Conservation (phyloP, 2,797 vertebrate genomes). For the Gymnothorax javanicus region DNA sequence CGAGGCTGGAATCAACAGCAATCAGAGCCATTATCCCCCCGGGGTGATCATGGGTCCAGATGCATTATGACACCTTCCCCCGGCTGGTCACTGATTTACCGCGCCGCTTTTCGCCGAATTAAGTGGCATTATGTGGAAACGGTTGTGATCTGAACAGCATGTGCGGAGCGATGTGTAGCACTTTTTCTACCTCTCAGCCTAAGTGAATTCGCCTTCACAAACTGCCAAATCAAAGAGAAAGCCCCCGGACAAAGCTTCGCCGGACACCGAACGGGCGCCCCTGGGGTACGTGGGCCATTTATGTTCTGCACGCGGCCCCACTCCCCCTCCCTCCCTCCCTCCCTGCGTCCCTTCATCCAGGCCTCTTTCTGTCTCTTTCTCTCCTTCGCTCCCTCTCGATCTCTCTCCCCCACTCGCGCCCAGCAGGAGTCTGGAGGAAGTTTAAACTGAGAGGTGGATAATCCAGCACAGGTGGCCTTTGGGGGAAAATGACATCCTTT, state of each 20-base stretch:
- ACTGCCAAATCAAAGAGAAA: constrained; percentile 96
- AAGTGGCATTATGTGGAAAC: constrained; percentile 94
- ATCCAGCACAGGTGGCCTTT: constrained; percentile 81
- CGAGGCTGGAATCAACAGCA: constrained; percentile 85
- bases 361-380: background rate
- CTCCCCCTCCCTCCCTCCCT: background rate
- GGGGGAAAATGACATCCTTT: constrained; percentile 84
- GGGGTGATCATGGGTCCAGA: constrained; percentile 81
- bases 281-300: constrained; percentile 81
- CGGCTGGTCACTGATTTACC: constrained; percentile 84
- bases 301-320: constrained; percentile 73
- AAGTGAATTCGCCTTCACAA: constrained; percentile 90
- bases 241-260: constrained; percentile 86
- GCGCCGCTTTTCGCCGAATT: constrained; percentile 90
- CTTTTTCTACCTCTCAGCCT: constrained; percentile 81
- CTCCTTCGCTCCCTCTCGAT: constrained; percentile 13
- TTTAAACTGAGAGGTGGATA: constrained; percentile 60
- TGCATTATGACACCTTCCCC: constrained; percentile 86
- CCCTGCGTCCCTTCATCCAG: background rate
- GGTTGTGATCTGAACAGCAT: constrained; percentile 97
- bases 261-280: constrained; percentile 69
- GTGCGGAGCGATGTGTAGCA: constrained; percentile 89
- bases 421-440: constrained; percentile 29
- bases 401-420: constrained; percentile 17
- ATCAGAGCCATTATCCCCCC: constrained; percentile 90